phyloP scores from a whole-genome alignment of 2,113 vertebrate genomes.

The Isichthys henryi region DNA sequence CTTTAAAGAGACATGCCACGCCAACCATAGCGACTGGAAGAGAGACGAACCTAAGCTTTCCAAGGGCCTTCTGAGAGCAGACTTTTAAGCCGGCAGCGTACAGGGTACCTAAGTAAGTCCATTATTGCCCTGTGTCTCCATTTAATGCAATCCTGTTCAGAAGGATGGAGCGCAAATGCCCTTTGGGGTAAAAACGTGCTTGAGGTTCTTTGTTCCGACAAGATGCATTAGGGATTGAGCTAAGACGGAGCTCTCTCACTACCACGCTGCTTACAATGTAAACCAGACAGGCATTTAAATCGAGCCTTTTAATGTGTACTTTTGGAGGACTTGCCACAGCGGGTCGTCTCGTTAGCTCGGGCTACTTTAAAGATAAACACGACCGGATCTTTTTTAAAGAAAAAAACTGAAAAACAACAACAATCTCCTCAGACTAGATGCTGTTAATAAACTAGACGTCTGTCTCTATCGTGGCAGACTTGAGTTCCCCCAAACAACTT shows the following conservation, averaged over 20 bases:
- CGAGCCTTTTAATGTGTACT: background rate
- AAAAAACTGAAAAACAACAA: background rate
- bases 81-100: background rate
- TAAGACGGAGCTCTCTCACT: background rate
- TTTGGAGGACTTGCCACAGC: background rate
- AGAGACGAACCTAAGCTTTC: background rate
- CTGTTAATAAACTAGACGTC: background rate
- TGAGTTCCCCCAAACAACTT: background rate
- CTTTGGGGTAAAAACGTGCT: background rate
- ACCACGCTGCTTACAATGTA: background rate
- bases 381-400: background rate
- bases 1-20: background rate
- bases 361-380: background rate
- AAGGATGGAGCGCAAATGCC: background rate
- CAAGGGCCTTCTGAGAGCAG: background rate
- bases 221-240: background rate
- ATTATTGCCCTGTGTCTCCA: slow-evolving; percentile 6
- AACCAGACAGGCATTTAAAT: slow-evolving; percentile 8
- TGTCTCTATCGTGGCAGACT: background rate
- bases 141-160: slow-evolving; percentile 10
- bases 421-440: background rate
- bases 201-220: background rate
- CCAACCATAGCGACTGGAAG: background rate
- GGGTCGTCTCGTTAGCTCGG: background rate
- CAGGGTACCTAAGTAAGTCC: background rate